Evolutionary conservation across 2,113 vertebrate genomes (phyloP), one percentile per base, ranked within the genome.

Genomic region (Symphodus melops): DNA sequence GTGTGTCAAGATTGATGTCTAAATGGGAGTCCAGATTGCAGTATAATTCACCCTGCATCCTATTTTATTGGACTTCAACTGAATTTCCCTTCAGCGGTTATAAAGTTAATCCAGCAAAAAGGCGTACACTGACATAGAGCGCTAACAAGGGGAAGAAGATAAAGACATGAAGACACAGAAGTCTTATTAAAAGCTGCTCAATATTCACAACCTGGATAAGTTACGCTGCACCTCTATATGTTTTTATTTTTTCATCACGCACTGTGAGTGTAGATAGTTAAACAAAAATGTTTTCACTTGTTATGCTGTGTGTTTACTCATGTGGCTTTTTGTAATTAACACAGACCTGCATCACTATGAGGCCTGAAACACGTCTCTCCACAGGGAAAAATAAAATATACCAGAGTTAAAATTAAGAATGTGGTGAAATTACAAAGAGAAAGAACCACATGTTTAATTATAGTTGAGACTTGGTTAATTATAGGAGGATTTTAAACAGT

Each of bases 81-180:
- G 21, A 75, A 77, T 76, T 59, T 66, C 61, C 85, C 67, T 48
- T 19, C 14, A 48, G 46, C 17, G 46, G 46, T 19, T 48, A 48
- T 48, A 48, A 85, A 84, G 77, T 86, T 73, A 72, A 85, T 79
- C 72, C 86, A 88, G 25, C 25, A 25, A 72, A 88, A 87, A 84
- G 55, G 33, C 74, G 71, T 65, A 52, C 82, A 72, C 68, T 72
- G 68, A 78, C 72, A 25, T 2, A 76, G 58, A 48, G 68, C 36
- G 57, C 67, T 87, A 86, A 88, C 83, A 84, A 89, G 82, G 64
- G 58, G 77, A 73, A 54, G 64, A 76, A 17, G 16, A 48, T 7
- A 17, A 16, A 8, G 16, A 54, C 83, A 88, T 59, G 62, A 70
- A 75, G 65, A 58, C 36, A 48, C 57, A 79, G 69, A 60, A 66